Conservation (phyloP, 2,113 vertebrate genomes). For the Asarcornis scutulata region DNA sequence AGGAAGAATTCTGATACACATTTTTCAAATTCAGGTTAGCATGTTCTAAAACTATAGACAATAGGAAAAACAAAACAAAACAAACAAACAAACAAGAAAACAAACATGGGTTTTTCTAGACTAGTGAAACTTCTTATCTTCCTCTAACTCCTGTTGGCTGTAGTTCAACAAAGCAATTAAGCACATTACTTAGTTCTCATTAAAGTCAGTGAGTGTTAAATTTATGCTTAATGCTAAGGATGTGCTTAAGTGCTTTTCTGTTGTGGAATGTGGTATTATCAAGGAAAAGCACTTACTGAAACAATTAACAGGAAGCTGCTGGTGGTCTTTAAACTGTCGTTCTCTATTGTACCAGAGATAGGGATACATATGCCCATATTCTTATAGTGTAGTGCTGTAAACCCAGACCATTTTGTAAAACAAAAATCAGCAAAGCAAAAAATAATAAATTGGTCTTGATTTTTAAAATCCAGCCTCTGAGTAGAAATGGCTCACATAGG, state of each 20-base stretch:
- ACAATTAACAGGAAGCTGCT: neutral
- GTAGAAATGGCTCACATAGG: neutral
- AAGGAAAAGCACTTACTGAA: neutral
- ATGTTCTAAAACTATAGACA: neutral
- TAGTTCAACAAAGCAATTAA: conserved; percentile 12
- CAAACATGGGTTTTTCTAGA: neutral
- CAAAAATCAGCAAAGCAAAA: neutral
- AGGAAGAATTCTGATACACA: neutral
- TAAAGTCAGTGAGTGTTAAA: conserved; percentile 1
- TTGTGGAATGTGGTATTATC: neutral
- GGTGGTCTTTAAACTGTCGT: neutral
- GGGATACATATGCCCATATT: neutral
- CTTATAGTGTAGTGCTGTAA: neutral
- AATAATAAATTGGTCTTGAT: neutral
- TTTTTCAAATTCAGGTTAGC: neutral
- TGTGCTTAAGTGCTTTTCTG: neutral
- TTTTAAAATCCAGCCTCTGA: neutral
- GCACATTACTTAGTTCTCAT: neutral
- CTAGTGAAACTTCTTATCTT: neutral
- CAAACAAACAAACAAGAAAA: no score
- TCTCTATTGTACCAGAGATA: neutral
- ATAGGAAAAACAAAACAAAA: neutral
- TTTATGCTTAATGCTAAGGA: neutral
- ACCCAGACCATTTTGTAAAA: neutral
- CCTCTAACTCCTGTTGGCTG: neutral